phyloP scores from a whole-genome alignment of 2,888 invertebrate genomes.

The Pristionchus japonicus region DNA sequence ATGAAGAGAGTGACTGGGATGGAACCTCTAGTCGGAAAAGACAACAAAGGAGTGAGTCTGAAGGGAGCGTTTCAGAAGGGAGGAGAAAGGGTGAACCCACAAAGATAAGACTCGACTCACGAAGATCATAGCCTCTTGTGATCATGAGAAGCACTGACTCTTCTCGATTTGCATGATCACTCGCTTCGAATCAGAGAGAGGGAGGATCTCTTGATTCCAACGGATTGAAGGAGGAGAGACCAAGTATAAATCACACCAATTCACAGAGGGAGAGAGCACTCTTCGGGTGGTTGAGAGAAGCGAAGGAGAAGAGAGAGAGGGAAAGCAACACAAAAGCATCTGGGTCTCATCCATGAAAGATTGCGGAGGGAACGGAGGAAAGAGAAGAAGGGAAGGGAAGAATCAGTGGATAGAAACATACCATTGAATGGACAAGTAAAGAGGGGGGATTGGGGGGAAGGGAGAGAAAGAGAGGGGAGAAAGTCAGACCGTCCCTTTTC shows the following conservation, averaged over 20 bases:
- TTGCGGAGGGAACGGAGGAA: neutral
- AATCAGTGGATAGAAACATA: neutral
- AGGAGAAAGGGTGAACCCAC: neutral
- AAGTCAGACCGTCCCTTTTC: constrained; percentile 22
- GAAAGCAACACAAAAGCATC: constrained; percentile 22
- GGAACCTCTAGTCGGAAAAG: constrained; percentile 11
- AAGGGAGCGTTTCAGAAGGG: neutral
- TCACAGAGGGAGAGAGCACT: constrained; percentile 13
- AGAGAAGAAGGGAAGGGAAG: neutral
- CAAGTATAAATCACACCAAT: constrained; percentile 36
- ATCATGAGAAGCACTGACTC: neutral
- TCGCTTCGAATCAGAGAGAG: neutral
- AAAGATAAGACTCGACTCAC: neutral
- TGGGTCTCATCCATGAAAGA: constrained; percentile 22
- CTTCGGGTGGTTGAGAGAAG: neutral
- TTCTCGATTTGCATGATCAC: neutral
- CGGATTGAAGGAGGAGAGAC: neutral
- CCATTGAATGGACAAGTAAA: constrained; percentile 4
- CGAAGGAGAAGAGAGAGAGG: neutral
- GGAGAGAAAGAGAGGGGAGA: neutral
- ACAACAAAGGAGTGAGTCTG: constrained; percentile 28
- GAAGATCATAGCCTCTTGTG: no score
- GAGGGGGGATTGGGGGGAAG: neutral
- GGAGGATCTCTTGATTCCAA: neutral
- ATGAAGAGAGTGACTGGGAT: neutral